Conservation (phyloP, 1,140 invertebrate genomes). For the Drosophila kanapiae region DNA sequence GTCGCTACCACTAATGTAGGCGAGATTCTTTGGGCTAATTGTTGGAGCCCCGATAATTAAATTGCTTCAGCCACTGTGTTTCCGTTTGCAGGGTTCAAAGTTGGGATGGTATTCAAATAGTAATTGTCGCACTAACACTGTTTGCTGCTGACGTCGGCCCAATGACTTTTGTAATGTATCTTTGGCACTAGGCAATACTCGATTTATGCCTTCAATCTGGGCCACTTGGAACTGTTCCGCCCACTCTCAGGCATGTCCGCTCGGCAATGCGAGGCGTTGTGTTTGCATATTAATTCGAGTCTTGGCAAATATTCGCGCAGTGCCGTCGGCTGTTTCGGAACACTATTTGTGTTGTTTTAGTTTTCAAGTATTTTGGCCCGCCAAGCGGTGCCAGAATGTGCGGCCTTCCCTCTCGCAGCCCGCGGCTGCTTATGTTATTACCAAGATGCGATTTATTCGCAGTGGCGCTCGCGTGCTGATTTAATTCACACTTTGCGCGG, state of each 20-base stretch:
- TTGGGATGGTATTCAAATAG: not conserved
- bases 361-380: conserved; percentile 40
- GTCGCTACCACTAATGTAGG: conserved; percentile 24
- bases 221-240: not conserved
- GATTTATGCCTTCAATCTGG: conserved; percentile 1
- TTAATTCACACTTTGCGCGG: conserved; percentile 44
- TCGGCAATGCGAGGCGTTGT: conserved; percentile 1
- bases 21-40: conserved; percentile 11
- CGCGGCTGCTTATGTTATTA: conserved; percentile 23
- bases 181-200: not conserved
- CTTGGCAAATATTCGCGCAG: conserved; percentile 33
- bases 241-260: not conserved
- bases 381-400: conserved; percentile 30
- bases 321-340: conserved; percentile 40
- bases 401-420: conserved; percentile 14
- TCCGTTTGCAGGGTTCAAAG: not conserved
- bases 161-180: not conserved
- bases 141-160: not conserved
- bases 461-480: conserved; percentile 21
- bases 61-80: not conserved
- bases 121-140: not conserved
- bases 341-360: conserved; percentile 42
- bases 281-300: conserved; percentile 36
- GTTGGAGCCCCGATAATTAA: not conserved
- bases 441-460: conserved; percentile 36